phyloP scores from a whole-genome alignment of 2,888 invertebrate species.

The Nomada fabriciana region DNA sequence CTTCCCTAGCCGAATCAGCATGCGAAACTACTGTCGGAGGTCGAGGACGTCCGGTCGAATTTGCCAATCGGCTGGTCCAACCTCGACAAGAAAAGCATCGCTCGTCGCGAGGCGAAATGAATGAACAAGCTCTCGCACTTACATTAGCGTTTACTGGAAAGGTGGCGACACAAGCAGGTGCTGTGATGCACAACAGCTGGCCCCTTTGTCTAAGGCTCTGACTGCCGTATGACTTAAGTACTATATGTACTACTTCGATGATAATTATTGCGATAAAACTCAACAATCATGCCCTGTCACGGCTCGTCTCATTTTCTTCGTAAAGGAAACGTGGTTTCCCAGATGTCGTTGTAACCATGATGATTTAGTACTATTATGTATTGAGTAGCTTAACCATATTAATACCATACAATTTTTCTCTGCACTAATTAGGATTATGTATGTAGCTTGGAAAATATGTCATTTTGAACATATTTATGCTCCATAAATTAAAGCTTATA shows the following conservation, averaged over 20 bases:
- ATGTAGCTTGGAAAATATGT: neutral
- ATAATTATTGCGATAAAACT: constrained; percentile 4
- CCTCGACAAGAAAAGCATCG: constrained; percentile 22
- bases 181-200: constrained; percentile 61
- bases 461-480: neutral
- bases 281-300: neutral
- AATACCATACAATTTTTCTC: too few species aligned
- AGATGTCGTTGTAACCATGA: too few species aligned
- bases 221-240: constrained; percentile 25
- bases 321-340: too few species aligned
- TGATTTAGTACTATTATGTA: too few species aligned
- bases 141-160: constrained; percentile 47
- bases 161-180: constrained; percentile 66
- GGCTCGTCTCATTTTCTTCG: too few species aligned
- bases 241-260: too few species aligned
- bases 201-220: constrained; percentile 61
- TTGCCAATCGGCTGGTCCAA: constrained; percentile 39
- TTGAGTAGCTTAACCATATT: too few species aligned
- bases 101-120: constrained; percentile 35
- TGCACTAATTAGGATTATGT: too few species aligned
- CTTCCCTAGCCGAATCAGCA: constrained; percentile 20
- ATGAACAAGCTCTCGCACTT: constrained; percentile 42
- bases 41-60: constrained; percentile 63
- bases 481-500: neutral
- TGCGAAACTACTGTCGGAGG: constrained; percentile 42